Evolutionary conservation across 1,140 invertebrate species (phyloP), one percentile per base, ranked within the genome.

Genomic region (Heliconius hermathena): DNA sequence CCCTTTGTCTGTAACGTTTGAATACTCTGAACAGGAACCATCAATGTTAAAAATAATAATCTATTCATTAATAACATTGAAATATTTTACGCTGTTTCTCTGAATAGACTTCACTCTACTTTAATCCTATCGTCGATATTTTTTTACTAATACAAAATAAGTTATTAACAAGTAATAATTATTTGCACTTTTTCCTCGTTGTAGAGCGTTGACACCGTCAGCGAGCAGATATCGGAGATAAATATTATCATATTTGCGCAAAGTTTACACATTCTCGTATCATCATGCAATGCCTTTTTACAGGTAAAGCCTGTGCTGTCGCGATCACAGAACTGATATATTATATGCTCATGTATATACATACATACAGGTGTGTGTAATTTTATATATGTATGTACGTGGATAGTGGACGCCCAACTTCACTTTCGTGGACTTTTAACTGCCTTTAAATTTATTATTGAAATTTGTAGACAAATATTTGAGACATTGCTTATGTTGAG

Each of bases 161-260:
- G 13, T 66, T n/a, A 66, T 66, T 66, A 66, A n/a, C 3, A 66
- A 22, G 60, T 66, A 66, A 73, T 72, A 76, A 76, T 76, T 79
- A 79, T 79, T 76, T 76, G 36, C 74, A 73, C 74, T 72, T 79
- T 76, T 79, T 70, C 49, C 54, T 79, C 74, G 66, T 36, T 76
- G 76, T 46, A 76, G 70, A 72, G 71, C 78, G 52, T 75, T 79
- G 78, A 79, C 78, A 76, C 78, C 78, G 57, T 36, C 78, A 18
- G 49, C 71, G 54, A 79, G 66, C 36, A 78, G 77, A 80, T 66
- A 66, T 76, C 70, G 78, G 29, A 54, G 66, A 76, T 80, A 80
- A 80, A 80, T 76, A 80, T 80, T 80, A 73, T 76, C 78, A 80
- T 76, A 80, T 80, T 80, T 80, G 49, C 74, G 75, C 49, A 73